Conservation (phyloP, 2,113 vertebrate genomes). For the Cyprichromis sp. region DNA sequence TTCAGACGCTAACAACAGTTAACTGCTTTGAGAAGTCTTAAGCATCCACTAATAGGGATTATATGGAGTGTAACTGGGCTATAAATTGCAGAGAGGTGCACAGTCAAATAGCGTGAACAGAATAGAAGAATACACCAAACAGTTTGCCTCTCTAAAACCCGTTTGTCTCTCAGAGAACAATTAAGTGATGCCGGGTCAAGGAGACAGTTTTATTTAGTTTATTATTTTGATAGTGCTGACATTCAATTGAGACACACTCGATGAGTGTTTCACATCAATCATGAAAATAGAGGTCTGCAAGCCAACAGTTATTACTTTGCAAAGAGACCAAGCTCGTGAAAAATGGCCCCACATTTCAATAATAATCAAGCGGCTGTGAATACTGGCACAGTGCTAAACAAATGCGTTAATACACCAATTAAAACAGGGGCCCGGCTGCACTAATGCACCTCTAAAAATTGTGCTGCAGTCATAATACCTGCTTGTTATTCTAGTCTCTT, state of each 20-base stretch:
- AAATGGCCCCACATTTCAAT: constrained; percentile 42
- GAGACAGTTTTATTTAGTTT: neutral
- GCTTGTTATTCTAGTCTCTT: constrained; percentile 14
- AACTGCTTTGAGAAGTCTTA: constrained; percentile 54
- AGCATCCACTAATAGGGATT: constrained; percentile 63
- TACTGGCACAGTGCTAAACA: constrained; percentile 34
- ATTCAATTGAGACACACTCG: neutral
- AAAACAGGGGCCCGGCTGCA: constrained; percentile 33
- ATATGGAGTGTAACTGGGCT: constrained; percentile 59
- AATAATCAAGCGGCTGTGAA: constrained; percentile 52
- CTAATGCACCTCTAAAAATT: constrained; percentile 46
- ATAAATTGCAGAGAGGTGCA: constrained; percentile 44
- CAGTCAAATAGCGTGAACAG: constrained; percentile 19
- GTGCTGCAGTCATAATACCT: constrained; percentile 23
- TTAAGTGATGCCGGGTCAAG: neutral
- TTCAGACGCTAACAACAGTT: constrained; percentile 46
- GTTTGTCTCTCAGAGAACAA: neutral
- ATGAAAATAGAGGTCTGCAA: constrained; percentile 8
- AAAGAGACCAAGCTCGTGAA: constrained; percentile 23
- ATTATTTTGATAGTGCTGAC: neutral
- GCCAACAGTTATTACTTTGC: constrained; percentile 40
- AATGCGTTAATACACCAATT: constrained; percentile 58
- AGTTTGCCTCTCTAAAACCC: neutral
- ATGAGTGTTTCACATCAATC: constrained; percentile 30
- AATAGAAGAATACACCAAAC: constrained; percentile 12